phyloP scores from a whole-genome alignment of 2,113 vertebrate species.

The Muntiacus reevesi region DNA sequence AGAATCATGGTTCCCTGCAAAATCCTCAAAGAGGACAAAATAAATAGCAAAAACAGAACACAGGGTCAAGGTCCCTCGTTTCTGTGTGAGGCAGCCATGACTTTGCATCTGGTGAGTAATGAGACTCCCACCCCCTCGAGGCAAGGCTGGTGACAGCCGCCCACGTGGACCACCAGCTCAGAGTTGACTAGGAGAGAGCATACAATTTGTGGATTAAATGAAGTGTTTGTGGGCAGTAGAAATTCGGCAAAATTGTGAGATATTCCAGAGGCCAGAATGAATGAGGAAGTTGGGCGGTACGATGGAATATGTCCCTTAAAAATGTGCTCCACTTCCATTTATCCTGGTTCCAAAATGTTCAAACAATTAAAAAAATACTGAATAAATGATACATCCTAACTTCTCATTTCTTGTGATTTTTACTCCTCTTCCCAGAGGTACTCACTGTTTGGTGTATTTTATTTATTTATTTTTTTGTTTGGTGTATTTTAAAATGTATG shows the following conservation, averaged over 20 bases:
- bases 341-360: neutral
- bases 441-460: neutral
- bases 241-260: constrained; percentile 7
- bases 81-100: neutral
- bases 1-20: constrained; percentile 27
- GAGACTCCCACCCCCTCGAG: accelerated
- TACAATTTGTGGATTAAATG: neutral
- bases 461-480: neutral
- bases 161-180: neutral
- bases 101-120: neutral
- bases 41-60: neutral
- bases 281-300: neutral
- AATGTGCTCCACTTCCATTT: neutral
- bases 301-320: neutral
- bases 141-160: neutral
- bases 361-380: neutral
- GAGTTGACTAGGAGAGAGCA: neutral
- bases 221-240: neutral
- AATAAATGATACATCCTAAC: neutral
- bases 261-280: neutral
- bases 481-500: neutral
- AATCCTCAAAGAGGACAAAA: constrained; percentile 22
- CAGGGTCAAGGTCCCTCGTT: neutral
- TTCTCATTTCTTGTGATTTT: neutral
- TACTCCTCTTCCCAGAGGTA: neutral